phyloP scores from a whole-genome alignment of 2,113 vertebrate species.

The Peromyscus maniculatus region DNA sequence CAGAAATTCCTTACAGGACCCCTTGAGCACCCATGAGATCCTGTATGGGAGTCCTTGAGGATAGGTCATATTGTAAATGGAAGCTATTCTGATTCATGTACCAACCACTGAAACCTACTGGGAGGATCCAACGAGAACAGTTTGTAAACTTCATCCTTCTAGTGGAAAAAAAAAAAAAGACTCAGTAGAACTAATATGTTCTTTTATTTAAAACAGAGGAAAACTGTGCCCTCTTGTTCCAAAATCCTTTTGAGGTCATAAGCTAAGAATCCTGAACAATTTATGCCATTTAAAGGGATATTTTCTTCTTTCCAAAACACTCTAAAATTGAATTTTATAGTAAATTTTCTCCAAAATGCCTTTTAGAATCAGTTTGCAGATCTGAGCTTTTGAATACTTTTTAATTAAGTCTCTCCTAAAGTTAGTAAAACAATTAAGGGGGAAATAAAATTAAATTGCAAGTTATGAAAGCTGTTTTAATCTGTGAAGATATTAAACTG shows the following conservation, averaged over 20 bases:
- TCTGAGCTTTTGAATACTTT: neutral
- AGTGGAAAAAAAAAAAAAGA: conserved; percentile 71
- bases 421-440: neutral
- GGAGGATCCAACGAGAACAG: conserved; percentile 65
- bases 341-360: conserved; percentile 50
- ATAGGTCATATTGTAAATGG: neutral
- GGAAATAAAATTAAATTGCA: conserved; percentile 18
- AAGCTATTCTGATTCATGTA: conserved; percentile 38
- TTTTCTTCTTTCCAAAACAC: conserved; percentile 65
- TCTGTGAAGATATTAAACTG: conserved; percentile 31
- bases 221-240: conserved; percentile 66
- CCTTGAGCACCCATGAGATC: neutral
- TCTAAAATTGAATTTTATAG: conserved; percentile 66
- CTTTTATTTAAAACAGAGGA: conserved; percentile 62
- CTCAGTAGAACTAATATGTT: conserved; percentile 56
- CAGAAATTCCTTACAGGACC: neutral
- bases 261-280: conserved; percentile 62
- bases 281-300: conserved; percentile 65
- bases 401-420: neutral
- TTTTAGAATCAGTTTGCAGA: conserved; percentile 41
- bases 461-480: conserved; percentile 31
- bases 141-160: conserved; percentile 64
- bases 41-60: neutral
- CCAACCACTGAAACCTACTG: conserved; percentile 31
- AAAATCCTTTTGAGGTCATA: conserved; percentile 72